Base-by-base conservation (phyloP, 2,888 invertebrate genomes). In the Gandaritis pyraliata region DNA sequence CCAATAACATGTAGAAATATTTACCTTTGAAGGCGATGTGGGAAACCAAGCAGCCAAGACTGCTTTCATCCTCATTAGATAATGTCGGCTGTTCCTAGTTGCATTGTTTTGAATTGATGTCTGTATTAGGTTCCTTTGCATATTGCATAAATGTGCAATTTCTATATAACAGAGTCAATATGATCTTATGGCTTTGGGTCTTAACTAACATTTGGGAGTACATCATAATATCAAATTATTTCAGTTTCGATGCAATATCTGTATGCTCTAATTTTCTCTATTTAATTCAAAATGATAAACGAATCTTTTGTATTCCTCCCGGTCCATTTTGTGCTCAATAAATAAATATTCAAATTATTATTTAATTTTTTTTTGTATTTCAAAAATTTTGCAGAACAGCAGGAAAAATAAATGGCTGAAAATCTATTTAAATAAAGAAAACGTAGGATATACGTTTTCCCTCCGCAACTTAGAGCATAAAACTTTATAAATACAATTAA, bases 81-180 rank as follows among this genome's bases (percentile, higher is more conserved):
- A 36, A 48, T 15, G 46, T 53, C 45, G 16, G 52, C 51, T 43
- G 64, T 60, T 58, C 45, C 47, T 55, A 38, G 53, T 56, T 59
- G 51, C 59, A 63, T 64, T 64, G 63, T 64, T 59, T 33, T 51
- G 50, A 53, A 51, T 53, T 54, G 51, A 63, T 58, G 63, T 41
- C 63, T 55, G 46, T 63, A 63, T 58, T 55, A 54, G 33, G 51
- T 50, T 50, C 51, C 49, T 55, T 30, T 29, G 46, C 45, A 12
- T 48, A 56, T 46, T 43, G 52, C 52, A 60, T 60, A 60, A 57
- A 61, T 61, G 48, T 15, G 65, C 58, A 58, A 48, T 56, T 59
- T 58, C 38, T 45, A 54, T 39, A 48, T 30, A 30, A 16, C n/a
- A 16, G 30, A 39, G 30, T 54, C 45, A 36, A 53, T 53, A 43